Evolutionary conservation across 2,888 invertebrate genomes (phyloP).

Genomic region (Blastobasis adustella): DNA sequence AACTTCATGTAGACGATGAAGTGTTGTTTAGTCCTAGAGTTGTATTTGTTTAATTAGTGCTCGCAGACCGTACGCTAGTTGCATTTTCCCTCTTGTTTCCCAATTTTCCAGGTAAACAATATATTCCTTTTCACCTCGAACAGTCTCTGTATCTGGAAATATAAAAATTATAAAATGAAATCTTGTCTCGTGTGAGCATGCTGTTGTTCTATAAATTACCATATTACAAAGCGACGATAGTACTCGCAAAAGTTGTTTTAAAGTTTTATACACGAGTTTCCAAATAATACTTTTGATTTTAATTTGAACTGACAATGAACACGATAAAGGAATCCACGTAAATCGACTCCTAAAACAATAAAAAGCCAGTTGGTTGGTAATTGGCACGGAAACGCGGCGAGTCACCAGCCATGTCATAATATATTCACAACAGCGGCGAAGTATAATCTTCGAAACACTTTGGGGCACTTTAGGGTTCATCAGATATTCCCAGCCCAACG

Average conservation of each 20-base stretch:
- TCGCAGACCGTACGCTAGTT: not conserved
- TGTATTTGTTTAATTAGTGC: not conserved
- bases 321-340: too few species aligned
- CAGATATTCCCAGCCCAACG: slow-evolving; percentile 25
- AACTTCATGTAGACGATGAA: too few species aligned
- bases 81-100: not conserved
- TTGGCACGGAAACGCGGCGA: too few species aligned
- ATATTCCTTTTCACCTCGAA: slow-evolving; percentile 4
- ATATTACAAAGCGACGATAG: too few species aligned
- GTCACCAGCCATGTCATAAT: too few species aligned
- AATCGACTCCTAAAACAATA: not conserved
- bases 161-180: slow-evolving; percentile 2
- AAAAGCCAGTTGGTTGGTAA: too few species aligned
- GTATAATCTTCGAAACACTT: slow-evolving; percentile 37
- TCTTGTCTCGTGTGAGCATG: too few species aligned
- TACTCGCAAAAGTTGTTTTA: too few species aligned
- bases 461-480: slow-evolving; percentile 32
- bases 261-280: too few species aligned
- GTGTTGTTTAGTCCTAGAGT: not conserved
- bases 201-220: too few species aligned
- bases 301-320: too few species aligned
- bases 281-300: too few species aligned
- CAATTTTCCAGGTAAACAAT: slow-evolving; percentile 7
- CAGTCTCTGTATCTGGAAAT: slow-evolving; percentile 4
- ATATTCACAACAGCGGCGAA: slow-evolving; percentile 30